Evolutionary conservation across 2,113 vertebrate species (phyloP), one percentile per base, ranked within the genome.

Genomic region (Reinhardtius hippoglossoides): DNA sequence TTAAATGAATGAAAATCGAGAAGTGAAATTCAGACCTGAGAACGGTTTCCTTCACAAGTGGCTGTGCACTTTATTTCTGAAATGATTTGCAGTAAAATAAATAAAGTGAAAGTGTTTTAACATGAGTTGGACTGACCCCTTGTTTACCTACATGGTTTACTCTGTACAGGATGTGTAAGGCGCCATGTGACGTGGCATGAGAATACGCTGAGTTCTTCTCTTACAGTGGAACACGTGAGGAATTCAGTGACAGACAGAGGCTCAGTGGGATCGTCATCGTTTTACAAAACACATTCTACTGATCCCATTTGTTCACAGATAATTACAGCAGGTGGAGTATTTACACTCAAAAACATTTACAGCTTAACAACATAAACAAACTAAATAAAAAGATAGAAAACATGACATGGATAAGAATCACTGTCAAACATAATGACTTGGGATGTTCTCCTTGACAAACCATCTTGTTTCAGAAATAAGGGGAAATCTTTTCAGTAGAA

Each of bases 11-110:
- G 7, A 55, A 42, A 80, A 50, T 72, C 1, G 16, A 70, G 6
- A 48, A 48, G 20, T 77, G 16, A 54, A 37, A 21, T 42, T 74
- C 18, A 75, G 5, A 62, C 71, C 60, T 63, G 24, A 48, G 16
- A 75, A 56, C 21, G 15, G 58, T 69, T 80, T 77, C 68, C 23
- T 61, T 78, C 73, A 67, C 27, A 74, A 82, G 82, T 87, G 76
- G 66, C 24, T 14, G 69, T 75, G 72, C 80, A 84, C 88, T 91
- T 91, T 92, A 89, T 89, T 91, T 89, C 54, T 83, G 86, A 91
- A 81, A 89, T 83, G 67, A 31, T 89, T 92, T 89, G 88, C 77
- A 84, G 77, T 89, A 80, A 90, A 90, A 92, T 91, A 90, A 92
- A 93, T 91, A 90, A 92, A 92, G 74, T 74, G 74, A 82, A 82